Evolutionary conservation across 2,888 invertebrate species (phyloP), one percentile per base, ranked within the genome.

Genomic region (Coleophora flavipennella): DNA sequence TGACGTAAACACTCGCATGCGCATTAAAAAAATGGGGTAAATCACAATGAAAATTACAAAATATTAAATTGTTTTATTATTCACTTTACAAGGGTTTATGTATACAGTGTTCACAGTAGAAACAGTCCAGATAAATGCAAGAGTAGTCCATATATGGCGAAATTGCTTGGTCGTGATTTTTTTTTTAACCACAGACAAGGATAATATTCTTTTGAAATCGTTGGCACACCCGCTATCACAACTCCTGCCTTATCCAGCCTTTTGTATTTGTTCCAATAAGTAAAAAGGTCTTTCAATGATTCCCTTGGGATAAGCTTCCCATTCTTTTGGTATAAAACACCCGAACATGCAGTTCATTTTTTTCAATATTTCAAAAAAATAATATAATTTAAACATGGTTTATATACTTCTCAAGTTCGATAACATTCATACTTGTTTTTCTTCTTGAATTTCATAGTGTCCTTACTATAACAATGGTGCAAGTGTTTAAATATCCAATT

Each of bases 21-120:
- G 32, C 32, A 31, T 31, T 11, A 31, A 31, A 31, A 31, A 31
- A 31, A 31, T 31, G 32, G 32, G 32, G 11, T 31, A 31, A 31
- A 31, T 31, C 12, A 31, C 32, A 31, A 8, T 10, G n/a, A n/a
- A n/a, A n/a, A n/a, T n/a, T n/a, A n/a, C n/a, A n/a, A n/a, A n/a
- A n/a, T n/a, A n/a, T n/a, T n/a, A n/a, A n/a, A n/a, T n/a, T n/a
- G n/a, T n/a, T n/a, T n/a, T n/a, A n/a, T n/a, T n/a, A n/a, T n/a
- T 7, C 7, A 31, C n/a, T n/a, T n/a, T n/a, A n/a, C n/a, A n/a
- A n/a, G n/a, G n/a, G n/a, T n/a, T n/a, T n/a, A n/a, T n/a, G n/a
- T 31, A 31, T 6, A 31, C 7, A 31, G 8, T 8, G n/a, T 31
- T n/a, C 32, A n/a, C n/a, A n/a, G n/a, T n/a, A n/a, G n/a, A n/a